Conservation (phyloP, 30 jellyfish, hydroid and myxozoan genomes). For the Aurelia coerulea region DNA sequence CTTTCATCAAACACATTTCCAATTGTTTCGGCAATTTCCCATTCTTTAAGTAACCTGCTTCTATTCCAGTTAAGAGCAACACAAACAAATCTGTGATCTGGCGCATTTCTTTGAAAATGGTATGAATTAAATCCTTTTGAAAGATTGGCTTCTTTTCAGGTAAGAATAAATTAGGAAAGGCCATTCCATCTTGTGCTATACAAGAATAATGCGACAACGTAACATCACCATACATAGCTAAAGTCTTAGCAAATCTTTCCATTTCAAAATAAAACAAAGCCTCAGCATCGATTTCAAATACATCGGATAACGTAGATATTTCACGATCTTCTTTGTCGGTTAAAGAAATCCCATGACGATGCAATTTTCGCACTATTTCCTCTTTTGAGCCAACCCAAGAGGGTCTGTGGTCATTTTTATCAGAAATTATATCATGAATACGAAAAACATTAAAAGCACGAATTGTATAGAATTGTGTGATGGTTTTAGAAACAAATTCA, state of each 20-base stretch:
- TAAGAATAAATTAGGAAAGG: conserved; percentile 77
- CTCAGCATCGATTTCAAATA: conserved; percentile 90
- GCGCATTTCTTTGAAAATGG: conserved; percentile 80
- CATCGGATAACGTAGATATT: conserved; percentile 66
- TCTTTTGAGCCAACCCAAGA: conserved; percentile 84
- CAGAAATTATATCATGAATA: conserved; percentile 66
- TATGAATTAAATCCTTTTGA: conserved; percentile 74
- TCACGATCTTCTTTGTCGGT: conserved; percentile 83
- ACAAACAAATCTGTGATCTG: conserved; percentile 86
- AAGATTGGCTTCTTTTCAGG: conserved; percentile 68
- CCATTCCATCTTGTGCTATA: conserved; percentile 87
- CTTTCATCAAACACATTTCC: conserved; percentile 66
- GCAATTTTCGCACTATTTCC: conserved; percentile 67
- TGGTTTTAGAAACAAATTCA: conserved; percentile 79
- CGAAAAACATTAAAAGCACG: conserved; percentile 88
- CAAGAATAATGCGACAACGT: conserved; percentile 64
- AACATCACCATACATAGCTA: conserved; percentile 77
- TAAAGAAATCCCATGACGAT: conserved; percentile 73
- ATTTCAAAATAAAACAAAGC: conserved; percentile 86
- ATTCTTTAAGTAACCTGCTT: conserved; percentile 62
- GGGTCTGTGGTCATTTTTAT: conserved; percentile 87
- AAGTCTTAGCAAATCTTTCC: conserved; percentile 88
- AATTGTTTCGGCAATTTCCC: conserved; percentile 80
- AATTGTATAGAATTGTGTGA: conserved; percentile 75
- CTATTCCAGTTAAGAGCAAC: conserved; percentile 87